Evolutionary conservation across 2,113 vertebrate genomes (phyloP), one percentile per base, ranked within the genome.

Genomic region (Eulemur rufifrons): DNA sequence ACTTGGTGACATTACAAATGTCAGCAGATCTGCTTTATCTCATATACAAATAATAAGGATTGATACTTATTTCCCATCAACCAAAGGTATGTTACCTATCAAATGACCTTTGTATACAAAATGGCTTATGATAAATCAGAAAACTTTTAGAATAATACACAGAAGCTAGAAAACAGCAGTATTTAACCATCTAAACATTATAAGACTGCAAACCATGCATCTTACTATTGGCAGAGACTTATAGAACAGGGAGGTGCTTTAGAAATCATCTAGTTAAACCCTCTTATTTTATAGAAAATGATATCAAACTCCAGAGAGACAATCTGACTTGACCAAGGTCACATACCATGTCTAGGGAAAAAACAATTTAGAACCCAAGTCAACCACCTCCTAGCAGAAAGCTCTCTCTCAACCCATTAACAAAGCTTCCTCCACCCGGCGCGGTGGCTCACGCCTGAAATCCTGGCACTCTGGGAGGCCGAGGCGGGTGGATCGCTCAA

Each of bases 31-130:
- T 68, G 52, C 21, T 63, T 84, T 84, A 87, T 82, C 71, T 86
- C 95, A 80, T 91, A 95, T n/a, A 88, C 20, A 74, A 92, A 77
- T 85, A 94, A 78, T 85, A 84, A 97, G 21, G 34, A 59, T 94
- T 91, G 45, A 86, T 85, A 74, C 21, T 39, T 76, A 95, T 92
- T 91, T 95, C 64, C 23, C 21, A 56, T 39, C 61, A 96, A 88
- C 56, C 47, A 42, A 92, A 42, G 34, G 29, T 73, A 82, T 47
- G 76, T 93, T 85, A 82, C 34, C 71, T 89, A 83, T 52, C 78
- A 82, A 93, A 91, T 88, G 77, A 81, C 56, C 93, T 89, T 56
- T 56, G 20, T 56, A 56, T 45, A 83, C 13, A 94, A 91, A 95
- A 68, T 39, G 77, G 64, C 15, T 56, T 73, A 20, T 87, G 21